A percentile compares a stretch with the other conserved stretches of the same genome.
Evolutionary conservation across 2,888 invertebrate genomes (phyloP).

Genomic region (Pyralis farinalis): DNA sequence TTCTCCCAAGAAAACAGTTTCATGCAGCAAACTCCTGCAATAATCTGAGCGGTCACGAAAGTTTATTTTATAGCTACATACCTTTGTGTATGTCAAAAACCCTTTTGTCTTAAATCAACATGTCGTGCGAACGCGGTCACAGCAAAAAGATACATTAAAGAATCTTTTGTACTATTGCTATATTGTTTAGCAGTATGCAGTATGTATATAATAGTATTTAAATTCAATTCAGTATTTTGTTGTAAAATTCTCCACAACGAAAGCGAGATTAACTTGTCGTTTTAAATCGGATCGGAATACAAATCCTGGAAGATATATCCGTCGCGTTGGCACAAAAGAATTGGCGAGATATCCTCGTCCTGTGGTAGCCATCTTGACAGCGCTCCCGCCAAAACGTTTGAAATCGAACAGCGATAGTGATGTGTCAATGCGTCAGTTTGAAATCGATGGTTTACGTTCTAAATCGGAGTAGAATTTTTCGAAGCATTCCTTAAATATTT

Average conservation of each 20-base stretch:
- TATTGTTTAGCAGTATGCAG: too few relatives aligned
- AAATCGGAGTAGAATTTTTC: not conserved
- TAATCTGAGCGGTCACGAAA: too few relatives aligned
- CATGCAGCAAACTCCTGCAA: too few relatives aligned
- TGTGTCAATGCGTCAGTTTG: constrained; percentile 35
- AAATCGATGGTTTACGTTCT: constrained; percentile 23
- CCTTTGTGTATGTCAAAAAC: too few relatives aligned
- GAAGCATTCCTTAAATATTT: too few relatives aligned
- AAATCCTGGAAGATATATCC: constrained; percentile 58
- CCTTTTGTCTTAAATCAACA: too few relatives aligned
- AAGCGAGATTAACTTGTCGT: constrained; percentile 64
- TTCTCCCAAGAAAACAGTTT: too few relatives aligned
- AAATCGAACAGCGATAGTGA: constrained; percentile 61
- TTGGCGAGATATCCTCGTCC: constrained; percentile 67
- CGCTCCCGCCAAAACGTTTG: constrained; percentile 62
- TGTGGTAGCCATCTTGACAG: constrained; percentile 60
- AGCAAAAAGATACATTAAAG: too few relatives aligned
- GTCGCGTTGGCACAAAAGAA: constrained; percentile 66
- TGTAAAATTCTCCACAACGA: constrained; percentile 50
- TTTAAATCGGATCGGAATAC: constrained; percentile 57
- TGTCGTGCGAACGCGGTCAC: too few relatives aligned
- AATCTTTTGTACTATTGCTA: too few relatives aligned
- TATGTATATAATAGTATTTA: not conserved
- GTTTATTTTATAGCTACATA: too few relatives aligned
- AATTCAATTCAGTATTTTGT: constrained; percentile 16